Percentiles rank a stretch among this genome's conserved stretches.
phyloP scores from a whole-genome alignment of 2,888 invertebrate species.

The Callimorpha dominula region DNA sequence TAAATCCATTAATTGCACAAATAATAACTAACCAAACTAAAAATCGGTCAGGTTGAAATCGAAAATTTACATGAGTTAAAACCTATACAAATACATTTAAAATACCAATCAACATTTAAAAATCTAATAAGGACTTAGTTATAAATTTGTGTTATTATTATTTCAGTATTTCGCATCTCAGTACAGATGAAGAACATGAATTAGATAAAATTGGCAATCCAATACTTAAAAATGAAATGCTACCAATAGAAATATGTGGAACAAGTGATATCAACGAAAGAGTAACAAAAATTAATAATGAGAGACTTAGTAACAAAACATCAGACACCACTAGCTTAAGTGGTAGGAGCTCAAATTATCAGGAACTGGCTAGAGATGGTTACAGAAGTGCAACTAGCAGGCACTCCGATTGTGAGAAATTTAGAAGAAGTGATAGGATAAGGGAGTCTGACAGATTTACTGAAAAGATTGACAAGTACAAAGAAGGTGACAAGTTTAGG shows the following conservation, averaged over 20 bases:
- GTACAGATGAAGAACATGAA: constrained; percentile 69
- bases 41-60: not conserved
- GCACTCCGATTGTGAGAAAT: constrained; percentile 1
- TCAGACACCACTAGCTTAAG: constrained; percentile 54
- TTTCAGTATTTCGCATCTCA: constrained; percentile 56
- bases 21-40: not conserved
- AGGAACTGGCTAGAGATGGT: constrained; percentile 47
- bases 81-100: not conserved
- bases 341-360: constrained; percentile 49
- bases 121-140: not conserved
- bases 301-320: constrained; percentile 48
- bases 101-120: not conserved
- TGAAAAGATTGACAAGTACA: not conserved
- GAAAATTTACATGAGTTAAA: not conserved
- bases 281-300: constrained; percentile 31
- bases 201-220: constrained; percentile 37
- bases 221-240: constrained; percentile 35
- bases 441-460: not conserved
- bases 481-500: constrained; percentile 2
- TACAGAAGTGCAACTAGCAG: constrained; percentile 4
- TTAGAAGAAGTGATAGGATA: not conserved
- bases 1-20: not conserved
- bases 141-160: not conserved
- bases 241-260: constrained; percentile 24
- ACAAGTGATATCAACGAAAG: constrained; percentile 41